Percentiles rank a stretch among this genome's conserved stretches.
Conservation (phyloP, 2,888 invertebrate genomes). For the Caprella mutica region DNA sequence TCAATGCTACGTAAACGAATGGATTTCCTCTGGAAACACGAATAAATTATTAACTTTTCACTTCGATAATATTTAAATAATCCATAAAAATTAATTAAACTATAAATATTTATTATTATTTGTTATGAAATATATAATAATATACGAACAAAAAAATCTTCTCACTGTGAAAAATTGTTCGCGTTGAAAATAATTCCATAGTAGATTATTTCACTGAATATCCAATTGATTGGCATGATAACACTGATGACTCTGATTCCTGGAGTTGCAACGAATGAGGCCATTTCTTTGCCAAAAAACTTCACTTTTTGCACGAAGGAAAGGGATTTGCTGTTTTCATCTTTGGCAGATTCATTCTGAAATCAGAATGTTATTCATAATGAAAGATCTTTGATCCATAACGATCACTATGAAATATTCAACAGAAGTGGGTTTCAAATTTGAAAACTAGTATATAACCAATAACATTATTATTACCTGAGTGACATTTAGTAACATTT, state of each 20-base stretch:
- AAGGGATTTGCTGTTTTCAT: no score
- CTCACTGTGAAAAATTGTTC: conserved; percentile 13
- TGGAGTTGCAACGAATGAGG: conserved; percentile 5
- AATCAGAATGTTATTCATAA: no score
- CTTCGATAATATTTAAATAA: no score
- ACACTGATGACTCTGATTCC: conserved; percentile 9
- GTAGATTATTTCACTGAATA: conserved; percentile 11
- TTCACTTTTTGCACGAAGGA: no score
- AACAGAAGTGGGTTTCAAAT: neutral
- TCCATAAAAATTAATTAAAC: no score
- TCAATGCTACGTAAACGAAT: conserved; percentile 26
- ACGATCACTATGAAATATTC: neutral
- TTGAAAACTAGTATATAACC: neutral
- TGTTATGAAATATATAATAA: neutral
- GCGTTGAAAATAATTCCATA: conserved; percentile 15
- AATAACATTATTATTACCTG: neutral
- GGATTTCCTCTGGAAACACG: conserved; percentile 27
- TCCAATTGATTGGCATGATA: conserved; percentile 10
- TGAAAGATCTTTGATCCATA: neutral
- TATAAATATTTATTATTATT: neutral
- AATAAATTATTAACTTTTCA: no score
- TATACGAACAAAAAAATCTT: neutral
- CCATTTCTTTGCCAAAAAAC: neutral
- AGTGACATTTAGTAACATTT: neutral
- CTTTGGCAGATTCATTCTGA: no score